Evolutionary conservation across 2,888 invertebrate species (phyloP), one percentile per base, ranked within the genome.

Genomic region (Ceramica pisi): DNA sequence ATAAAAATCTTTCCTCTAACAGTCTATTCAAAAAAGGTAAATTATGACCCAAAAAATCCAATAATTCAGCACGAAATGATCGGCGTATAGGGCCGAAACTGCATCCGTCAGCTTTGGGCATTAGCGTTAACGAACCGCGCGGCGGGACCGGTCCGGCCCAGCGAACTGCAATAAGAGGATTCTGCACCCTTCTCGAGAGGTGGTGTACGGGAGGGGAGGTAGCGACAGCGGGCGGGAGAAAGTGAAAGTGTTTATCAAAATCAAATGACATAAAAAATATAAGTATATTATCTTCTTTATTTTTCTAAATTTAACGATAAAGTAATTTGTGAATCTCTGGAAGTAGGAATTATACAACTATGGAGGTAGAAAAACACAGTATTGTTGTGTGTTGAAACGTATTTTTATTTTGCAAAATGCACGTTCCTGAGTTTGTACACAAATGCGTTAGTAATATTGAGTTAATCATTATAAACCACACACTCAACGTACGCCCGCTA

Each of bases 81-180:
- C 74, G 80, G 75, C 80, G 84, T 80, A 80, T 83, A 87, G 88
- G 89, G 86, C 92, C 87, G 92, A 95, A 95, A 95, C 93, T 95
- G 95, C 94, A 95, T 90, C 90, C 92, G 92, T 94, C 93, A 93
- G 94, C 93, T 92, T 89, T 80, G 80, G 84, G 91, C 87, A 90
- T 93, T 92, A 92, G 82, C 91, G 92, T 89, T 94, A 94, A 94
- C 94, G 95, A 94, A 92, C 89, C 92, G 91, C 75, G 67, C 78
- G 80, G 61, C 68, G 82, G 84, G 89, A 85, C 88, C 88, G 83
- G 81, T 74, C 76, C 90, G 88, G 92, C 88, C 93, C 95, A 95
- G 87, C 94, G 94, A 93, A 84, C 94, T 95, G 95, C 95, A 95
- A 93, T 95, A 95, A 95, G 95, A 95, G 94, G 95, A 95, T 95